Base-by-base conservation (phyloP, 1,140 invertebrate genomes). In the Dinothrombium tinctorium region DNA sequence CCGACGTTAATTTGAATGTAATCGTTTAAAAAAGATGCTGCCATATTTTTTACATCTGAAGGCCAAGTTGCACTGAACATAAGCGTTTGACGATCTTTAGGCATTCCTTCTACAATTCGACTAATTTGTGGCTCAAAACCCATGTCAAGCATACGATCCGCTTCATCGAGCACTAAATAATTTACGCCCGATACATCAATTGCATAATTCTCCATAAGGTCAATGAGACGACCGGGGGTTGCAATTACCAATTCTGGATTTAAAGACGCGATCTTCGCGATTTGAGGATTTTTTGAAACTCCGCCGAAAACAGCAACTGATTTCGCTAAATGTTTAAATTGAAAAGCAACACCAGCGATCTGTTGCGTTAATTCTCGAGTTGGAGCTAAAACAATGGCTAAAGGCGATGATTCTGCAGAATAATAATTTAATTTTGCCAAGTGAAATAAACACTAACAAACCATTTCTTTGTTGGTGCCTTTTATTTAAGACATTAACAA, bases 321-420 rank as follows among this genome's bases (percentile, higher is more conserved):
- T 39, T 83, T 69, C 4, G 78, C 76, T n/a, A n/a, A n/a, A 46
- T 79, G 70, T 20, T 86, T 87, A 65, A 99, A 98, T 61, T 92
- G 95, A 42, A 75, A 76, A 0, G 86, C 83, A 61, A 99, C 92
- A 60, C 95, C 87, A 62, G 96, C 89, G 51, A 99, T 99, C 63
- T 99, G 94, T 56, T 96, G 89, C 0, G 92, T 94, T 60, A 99
- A 72, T 58, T 99, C 94, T 60, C 92, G 73, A 32, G 94, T 98
- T 2, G 94, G 94, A 2, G 92, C 90, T 53, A 99, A 65, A 54
- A 99, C 60, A 14, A 68, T 49, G 43, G 55, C 58, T 51, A 58
- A 33, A 9, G 39, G 43, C n/a, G n/a, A n/a, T n/a, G n/a, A n/a
- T n/a, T n/a, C n/a, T n/a, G n/a, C n/a, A n/a, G n/a, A n/a, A n/a